phyloP scores from a whole-genome alignment of 37 sponge, comb jelly and placozoan genomes.

The Bolinopsis microptera region DNA sequence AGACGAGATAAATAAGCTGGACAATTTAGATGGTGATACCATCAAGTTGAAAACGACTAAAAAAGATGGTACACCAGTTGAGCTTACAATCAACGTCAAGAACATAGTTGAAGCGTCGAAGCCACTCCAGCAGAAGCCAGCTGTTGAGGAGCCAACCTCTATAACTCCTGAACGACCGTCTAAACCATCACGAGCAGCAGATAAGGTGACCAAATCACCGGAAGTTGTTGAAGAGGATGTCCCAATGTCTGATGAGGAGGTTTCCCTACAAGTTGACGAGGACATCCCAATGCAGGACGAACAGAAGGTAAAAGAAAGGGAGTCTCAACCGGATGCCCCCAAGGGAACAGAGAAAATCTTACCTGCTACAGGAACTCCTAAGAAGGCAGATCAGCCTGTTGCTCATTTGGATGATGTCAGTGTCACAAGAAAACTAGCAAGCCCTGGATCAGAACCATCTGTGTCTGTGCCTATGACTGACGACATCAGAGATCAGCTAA shows the following conservation, averaged over 20 bases:
- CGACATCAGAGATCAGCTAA: slow-evolving; percentile 25
- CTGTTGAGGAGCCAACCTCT: too few relatives aligned
- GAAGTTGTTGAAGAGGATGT: background rate
- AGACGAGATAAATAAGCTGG: slow-evolving; percentile 31
- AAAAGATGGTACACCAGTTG: slow-evolving; percentile 25
- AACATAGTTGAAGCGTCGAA: background rate
- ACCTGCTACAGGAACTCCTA: too few relatives aligned
- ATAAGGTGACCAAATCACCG: background rate
- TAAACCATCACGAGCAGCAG: background rate
- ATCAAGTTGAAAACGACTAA: background rate
- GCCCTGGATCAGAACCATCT: background rate
- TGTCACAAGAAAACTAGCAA: background rate
- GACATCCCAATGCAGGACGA: background rate
- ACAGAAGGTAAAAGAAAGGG: background rate
- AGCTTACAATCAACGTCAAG: slow-evolving; percentile 33
- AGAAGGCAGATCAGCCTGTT: too few relatives aligned
- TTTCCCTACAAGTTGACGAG: background rate
- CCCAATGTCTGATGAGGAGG: background rate
- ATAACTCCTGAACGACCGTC: background rate
- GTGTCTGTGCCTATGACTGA: slow-evolving; percentile 1
- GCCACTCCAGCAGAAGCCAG: background rate
- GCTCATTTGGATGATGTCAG: background rate
- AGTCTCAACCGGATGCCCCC: background rate
- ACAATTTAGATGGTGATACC: background rate
- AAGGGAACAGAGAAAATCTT: background rate